Conservation (phyloP, 2,888 invertebrate species). For the Drosophila prolongata region DNA sequence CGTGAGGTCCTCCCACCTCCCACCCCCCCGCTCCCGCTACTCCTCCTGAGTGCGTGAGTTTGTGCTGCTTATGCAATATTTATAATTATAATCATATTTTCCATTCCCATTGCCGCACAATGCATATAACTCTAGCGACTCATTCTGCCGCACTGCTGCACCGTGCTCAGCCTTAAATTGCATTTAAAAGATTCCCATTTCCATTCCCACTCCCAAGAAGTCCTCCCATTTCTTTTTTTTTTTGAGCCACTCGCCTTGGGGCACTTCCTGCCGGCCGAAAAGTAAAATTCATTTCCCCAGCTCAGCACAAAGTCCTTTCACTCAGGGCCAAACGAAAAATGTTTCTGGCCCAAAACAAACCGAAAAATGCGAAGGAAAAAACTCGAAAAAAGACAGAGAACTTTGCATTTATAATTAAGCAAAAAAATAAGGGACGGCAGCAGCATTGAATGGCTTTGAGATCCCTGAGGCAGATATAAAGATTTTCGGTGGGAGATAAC, state of each 20-base stretch:
- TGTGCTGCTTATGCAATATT: slow-evolving; percentile 51
- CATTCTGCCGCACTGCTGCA: slow-evolving; percentile 45
- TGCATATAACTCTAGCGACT: slow-evolving; percentile 44
- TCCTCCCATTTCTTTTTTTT: slow-evolving; percentile 10
- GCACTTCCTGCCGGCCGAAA: slow-evolving; percentile 73
- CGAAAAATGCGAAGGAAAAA: slow-evolving; percentile 28
- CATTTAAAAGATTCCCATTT: slow-evolving; percentile 43
- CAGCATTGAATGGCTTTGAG: slow-evolving; percentile 22
- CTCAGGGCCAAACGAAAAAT: slow-evolving; percentile 37
- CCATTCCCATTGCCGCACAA: slow-evolving; percentile 34
- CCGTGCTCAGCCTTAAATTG: slow-evolving; percentile 40
- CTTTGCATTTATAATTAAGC: slow-evolving; percentile 80
- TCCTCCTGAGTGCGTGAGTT: slow-evolving; percentile 38
- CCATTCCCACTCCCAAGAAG: slow-evolving; percentile 14
- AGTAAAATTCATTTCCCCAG: slow-evolving; percentile 76
- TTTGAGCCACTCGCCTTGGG: slow-evolving; percentile 35
- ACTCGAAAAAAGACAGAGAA: slow-evolving; percentile 42
- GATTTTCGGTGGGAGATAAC: slow-evolving; percentile 37
- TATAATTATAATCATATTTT: slow-evolving; percentile 62
- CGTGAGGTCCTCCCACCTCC: slow-evolving; percentile 25
- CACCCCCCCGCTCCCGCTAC: background rate
- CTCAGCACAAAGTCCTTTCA: slow-evolving; percentile 78
- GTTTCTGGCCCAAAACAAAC: slow-evolving; percentile 62
- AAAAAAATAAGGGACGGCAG: slow-evolving; percentile 42
- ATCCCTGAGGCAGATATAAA: slow-evolving; percentile 41